Evolutionary conservation across 2,797 vertebrate species (phyloP), one percentile per base, ranked within the genome.

Genomic region (Melanotaenia boesemani): DNA sequence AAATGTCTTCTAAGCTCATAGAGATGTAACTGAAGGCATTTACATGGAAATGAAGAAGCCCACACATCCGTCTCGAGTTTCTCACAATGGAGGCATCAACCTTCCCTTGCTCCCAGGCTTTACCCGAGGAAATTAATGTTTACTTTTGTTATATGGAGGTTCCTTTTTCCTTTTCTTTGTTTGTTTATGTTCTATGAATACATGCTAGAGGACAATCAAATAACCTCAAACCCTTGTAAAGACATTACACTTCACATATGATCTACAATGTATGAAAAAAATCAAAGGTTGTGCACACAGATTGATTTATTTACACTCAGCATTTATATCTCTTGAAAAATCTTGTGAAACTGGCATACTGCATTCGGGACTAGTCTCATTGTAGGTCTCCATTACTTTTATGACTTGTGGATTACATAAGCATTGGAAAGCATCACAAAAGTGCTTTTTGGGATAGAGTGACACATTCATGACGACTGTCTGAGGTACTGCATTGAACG

Each of bases 71-170:
- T 80, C 76, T 28, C 75, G 48, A n/a, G 44, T 60, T 46, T 71
- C 70, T 70, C 64, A 76, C 73, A 72, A 74, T 70, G 67, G 65
- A 82, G 26, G 60, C 74, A 79, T 72, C 61, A 52, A 46, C 54
- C 58, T 61, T 62, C 36, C 70, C 67, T 72, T 1, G 7, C 63
- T 71, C 32, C 65, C 44, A 71, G 57, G 74, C 65, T 82, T 72
- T 64, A 59, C 67, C 18, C 54, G 24, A 74, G 74, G 74, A 78
- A 82, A 79, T 73, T 3, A 76, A 64, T 76, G 81, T 81, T 81
- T 79, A 67, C 76, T 77, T 71, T 67, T 44, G n/a, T 75, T 72
- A 76, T 80, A 63, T 63, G 36, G 72, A 67, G 65, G 67, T 76
- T 84, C 73, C 79, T 77, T 71, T 74, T 71, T 36, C 6, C 36